Evolutionary conservation across 1,140 invertebrate species (phyloP).

Genomic region (Antheraea mylitta): DNA sequence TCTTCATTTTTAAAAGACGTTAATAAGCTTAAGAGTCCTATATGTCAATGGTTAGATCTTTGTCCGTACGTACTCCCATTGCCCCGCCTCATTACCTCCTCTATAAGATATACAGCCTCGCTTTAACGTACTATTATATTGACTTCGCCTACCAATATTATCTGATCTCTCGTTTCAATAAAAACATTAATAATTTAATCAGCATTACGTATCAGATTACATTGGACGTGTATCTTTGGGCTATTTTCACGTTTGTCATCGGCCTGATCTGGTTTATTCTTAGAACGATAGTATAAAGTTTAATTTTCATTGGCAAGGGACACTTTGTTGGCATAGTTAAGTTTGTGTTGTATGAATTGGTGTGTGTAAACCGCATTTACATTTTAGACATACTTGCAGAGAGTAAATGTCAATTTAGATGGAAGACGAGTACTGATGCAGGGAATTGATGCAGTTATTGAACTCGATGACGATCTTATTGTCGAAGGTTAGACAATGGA

Average conservation of each 20-base stretch:
- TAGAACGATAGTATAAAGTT: conserved; percentile 3
- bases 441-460: conserved; percentile 74
- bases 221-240: conserved; percentile 34
- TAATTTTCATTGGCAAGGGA: conserved; percentile 11
- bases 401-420: conserved; percentile 77
- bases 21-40: conserved; percentile 56
- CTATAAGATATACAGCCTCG: conserved; percentile 40
- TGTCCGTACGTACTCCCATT: conserved; percentile 54
- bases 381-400: conserved; percentile 72
- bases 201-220: conserved; percentile 59
- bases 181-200: conserved; percentile 68
- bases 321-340: conserved; percentile 30
- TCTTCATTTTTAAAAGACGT: conserved; percentile 37
- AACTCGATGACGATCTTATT: conserved; percentile 63
- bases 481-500: conserved; percentile 44
- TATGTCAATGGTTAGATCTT: conserved; percentile 31
- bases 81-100: conserved; percentile 72
- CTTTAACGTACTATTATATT: conserved; percentile 54
- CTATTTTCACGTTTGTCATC: background rate
- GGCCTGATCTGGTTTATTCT: background rate
- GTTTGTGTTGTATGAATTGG: conserved; percentile 42
- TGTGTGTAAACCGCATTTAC: conserved; percentile 73
- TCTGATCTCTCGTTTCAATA: conserved; percentile 59
- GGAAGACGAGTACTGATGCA: conserved; percentile 64
- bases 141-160: conserved; percentile 48